These are phyloP conservation scores for Meleagris gallopavo DNA, from an alignment of 2,113 vertebrate genomes.

Conservation along the genomic window DNA sequence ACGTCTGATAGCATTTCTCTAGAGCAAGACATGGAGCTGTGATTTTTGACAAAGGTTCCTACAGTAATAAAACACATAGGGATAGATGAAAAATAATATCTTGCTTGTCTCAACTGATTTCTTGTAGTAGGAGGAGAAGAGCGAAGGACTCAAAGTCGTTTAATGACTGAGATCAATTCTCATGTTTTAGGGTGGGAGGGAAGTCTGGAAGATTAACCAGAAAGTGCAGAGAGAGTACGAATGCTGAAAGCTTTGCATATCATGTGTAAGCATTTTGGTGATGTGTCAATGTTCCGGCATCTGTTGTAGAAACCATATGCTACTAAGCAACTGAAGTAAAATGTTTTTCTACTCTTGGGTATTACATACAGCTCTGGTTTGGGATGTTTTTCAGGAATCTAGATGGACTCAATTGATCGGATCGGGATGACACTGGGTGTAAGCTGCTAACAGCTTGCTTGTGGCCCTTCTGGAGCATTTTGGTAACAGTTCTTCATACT, in stretches of 20 bases:
- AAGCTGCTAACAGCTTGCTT: background rate
- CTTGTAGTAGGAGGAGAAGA: background rate
- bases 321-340: slow-evolving; percentile 42
- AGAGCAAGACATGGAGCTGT: background rate
- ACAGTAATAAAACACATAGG: background rate
- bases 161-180: background rate
- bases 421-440: background rate
- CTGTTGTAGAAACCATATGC: slow-evolving; percentile 49
- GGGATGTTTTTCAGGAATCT: background rate
- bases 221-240: background rate
- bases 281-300: slow-evolving; percentile 16
- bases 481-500: background rate
- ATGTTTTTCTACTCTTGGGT: slow-evolving; percentile 42
- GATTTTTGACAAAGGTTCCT: background rate
- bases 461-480: background rate
- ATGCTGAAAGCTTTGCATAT: background rate
- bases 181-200: background rate
- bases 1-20: background rate
- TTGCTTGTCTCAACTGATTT: background rate
- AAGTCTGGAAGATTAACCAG: background rate
- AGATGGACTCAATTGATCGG: background rate
- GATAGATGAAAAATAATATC: background rate
- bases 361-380: background rate
- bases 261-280: background rate
- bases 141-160: background rate